phyloP scores from a whole-genome alignment of 2,113 vertebrate species.

The Spea bombifrons region DNA sequence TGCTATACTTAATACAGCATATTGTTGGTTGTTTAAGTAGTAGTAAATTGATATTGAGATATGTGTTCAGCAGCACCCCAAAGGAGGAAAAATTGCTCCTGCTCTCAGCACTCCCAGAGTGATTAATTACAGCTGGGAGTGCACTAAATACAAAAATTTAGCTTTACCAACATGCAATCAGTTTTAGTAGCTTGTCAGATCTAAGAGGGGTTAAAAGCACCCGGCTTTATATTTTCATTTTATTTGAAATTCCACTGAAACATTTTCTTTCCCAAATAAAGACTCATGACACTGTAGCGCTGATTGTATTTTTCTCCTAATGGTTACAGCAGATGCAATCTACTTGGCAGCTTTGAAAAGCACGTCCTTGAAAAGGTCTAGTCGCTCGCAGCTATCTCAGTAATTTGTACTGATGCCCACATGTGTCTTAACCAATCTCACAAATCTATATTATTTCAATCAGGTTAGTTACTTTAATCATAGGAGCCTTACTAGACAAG shows the following conservation, averaged over 20 bases:
- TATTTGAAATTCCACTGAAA: constrained; percentile 25
- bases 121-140: too few relatives aligned
- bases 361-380: constrained; percentile 45
- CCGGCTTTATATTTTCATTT: constrained; percentile 21
- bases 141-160: too few relatives aligned
- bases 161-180: too few relatives aligned
- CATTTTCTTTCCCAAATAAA: constrained; percentile 38
- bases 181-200: not conserved
- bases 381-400: constrained; percentile 43
- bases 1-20: too few relatives aligned
- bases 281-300: constrained; percentile 6
- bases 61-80: too few relatives aligned
- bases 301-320: constrained; percentile 42
- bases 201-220: not conserved
- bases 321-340: constrained; percentile 41
- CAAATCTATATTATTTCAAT: constrained; percentile 48
- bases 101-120: too few relatives aligned
- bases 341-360: constrained; percentile 45
- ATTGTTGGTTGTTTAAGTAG: too few relatives aligned
- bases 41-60: too few relatives aligned
- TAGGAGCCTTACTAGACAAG: constrained; percentile 41
- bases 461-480: constrained; percentile 47
- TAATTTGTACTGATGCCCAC: constrained; percentile 47
- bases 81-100: too few relatives aligned
- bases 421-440: constrained; percentile 42